Evolutionary conservation across 2,888 invertebrate genomes (phyloP).

Genomic region (Cabera pusaria): DNA sequence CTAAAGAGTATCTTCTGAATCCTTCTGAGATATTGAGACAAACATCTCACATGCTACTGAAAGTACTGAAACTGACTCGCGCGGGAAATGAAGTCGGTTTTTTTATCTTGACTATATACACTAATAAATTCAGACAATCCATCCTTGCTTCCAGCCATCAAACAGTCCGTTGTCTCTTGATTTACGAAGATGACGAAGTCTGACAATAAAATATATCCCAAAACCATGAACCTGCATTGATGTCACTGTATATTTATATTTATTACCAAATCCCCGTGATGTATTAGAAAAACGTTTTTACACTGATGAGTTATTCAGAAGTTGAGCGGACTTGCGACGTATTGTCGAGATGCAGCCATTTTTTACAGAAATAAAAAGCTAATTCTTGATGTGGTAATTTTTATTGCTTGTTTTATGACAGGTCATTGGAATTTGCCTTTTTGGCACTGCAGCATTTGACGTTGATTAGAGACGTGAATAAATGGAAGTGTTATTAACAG

Average conservation of each 20-base stretch:
- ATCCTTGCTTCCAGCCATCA: background rate
- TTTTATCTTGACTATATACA: no score
- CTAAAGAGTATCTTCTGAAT: no score
- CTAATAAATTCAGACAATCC: no score
- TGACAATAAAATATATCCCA: slow-evolving; percentile 18
- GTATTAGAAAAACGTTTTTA: slow-evolving; percentile 26
- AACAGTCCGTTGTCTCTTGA: slow-evolving; percentile 18
- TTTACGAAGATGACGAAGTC: slow-evolving; percentile 28
- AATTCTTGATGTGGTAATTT: slow-evolving; percentile 30
- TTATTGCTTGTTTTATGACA: slow-evolving; percentile 30
- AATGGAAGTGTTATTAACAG: no score
- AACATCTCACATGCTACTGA: no score
- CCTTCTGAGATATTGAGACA: no score
- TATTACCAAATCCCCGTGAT: slow-evolving; percentile 23
- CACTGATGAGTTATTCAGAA: slow-evolving; percentile 30
- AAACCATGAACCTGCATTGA: slow-evolving; percentile 18
- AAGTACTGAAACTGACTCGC: no score
- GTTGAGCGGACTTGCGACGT: slow-evolving; percentile 27
- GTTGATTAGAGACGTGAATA: slow-evolving; percentile 27
- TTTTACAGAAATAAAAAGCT: slow-evolving; percentile 28
- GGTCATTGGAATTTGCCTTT: slow-evolving; percentile 29
- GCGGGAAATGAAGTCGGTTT: no score
- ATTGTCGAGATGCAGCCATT: slow-evolving; percentile 33
- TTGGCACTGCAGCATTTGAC: slow-evolving; percentile 14
- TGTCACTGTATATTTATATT: slow-evolving; percentile 31